Evolutionary conservation across 2,797 vertebrate species (phyloP).

Genomic region (Hippocampus kuda): DNA sequence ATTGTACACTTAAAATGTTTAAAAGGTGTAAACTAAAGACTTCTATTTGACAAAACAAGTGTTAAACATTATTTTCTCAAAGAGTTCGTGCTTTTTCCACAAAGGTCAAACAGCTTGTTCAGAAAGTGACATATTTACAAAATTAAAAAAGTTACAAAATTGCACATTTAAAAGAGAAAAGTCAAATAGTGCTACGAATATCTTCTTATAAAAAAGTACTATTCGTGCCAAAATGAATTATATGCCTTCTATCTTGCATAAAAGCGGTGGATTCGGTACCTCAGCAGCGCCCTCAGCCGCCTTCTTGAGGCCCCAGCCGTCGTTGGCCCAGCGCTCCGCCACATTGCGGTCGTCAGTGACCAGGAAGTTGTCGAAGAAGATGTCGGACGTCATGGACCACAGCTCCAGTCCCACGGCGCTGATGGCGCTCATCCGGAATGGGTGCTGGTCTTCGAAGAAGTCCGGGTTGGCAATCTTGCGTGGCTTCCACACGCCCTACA

Average conservation of each 20-base stretch:
- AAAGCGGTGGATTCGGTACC: constrained; percentile 56
- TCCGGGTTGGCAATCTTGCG: constrained; percentile 89
- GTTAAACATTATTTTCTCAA: no score
- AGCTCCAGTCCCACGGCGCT: constrained; percentile 91
- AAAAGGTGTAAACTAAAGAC: no score
- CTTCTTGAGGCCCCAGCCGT: constrained; percentile 95
- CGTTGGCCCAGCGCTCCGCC: constrained; percentile 83
- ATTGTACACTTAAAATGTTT: no score
- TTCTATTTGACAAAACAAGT: no score
- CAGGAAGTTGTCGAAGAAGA: constrained; percentile 98
- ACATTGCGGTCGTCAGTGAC: constrained; percentile 79
- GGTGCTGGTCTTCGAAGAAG: constrained; percentile 93
- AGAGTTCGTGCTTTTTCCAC: no score
- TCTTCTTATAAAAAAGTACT: no score
- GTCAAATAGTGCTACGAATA: no score
- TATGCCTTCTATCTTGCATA: not conserved
- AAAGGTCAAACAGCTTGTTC: no score
- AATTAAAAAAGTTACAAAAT: not conserved
- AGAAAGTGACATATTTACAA: no score
- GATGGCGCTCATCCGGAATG: constrained; percentile 89
- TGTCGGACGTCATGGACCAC: constrained; percentile 98
- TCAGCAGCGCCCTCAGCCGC: constrained; percentile 91
- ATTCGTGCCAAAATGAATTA: no score
- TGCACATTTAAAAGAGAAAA: no score
- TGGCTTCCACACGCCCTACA: constrained; percentile 94